These are phyloP conservation scores for Lineus longissimus DNA, from an alignment of 1,140 invertebrate species.

Conservation along the genomic window DNA sequence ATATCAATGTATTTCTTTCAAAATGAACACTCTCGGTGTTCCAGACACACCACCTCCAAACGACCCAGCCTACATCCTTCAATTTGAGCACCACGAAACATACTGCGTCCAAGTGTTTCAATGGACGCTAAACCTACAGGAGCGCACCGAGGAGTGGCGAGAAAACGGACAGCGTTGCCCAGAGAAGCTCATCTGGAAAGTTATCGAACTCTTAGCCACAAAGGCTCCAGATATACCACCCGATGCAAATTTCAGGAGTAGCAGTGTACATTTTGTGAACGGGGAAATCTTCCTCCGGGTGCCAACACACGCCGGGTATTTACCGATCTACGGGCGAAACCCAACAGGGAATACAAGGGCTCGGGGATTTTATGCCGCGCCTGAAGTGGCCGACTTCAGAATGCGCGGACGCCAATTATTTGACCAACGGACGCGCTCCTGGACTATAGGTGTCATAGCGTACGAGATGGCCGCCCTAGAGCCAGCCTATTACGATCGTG, in stretches of 20 bases:
- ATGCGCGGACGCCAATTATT: background rate
- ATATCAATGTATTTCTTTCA: no score
- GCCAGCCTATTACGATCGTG: constrained; percentile 25
- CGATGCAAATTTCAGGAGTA: background rate
- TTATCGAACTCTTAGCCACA: background rate
- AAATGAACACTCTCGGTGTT: no score
- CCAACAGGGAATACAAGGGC: background rate
- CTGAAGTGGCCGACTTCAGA: background rate
- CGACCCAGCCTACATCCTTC: no score
- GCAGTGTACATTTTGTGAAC: constrained; percentile 1
- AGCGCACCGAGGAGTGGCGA: constrained; percentile 15
- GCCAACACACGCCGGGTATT: background rate
- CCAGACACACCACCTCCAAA: no score
- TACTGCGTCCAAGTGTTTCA: no score
- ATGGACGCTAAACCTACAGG: constrained; percentile 11
- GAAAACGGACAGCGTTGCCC: constrained; percentile 8
- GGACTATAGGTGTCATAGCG: constrained; percentile 29
- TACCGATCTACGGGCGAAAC: background rate
- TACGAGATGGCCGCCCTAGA: constrained; percentile 30
- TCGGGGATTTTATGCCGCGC: background rate
- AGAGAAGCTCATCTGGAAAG: constrained; percentile 18
- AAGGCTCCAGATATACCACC: background rate
- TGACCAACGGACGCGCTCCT: constrained; percentile 8
- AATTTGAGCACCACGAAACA: no score
- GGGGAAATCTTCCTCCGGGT: background rate